phyloP scores from a whole-genome alignment of 2,797 vertebrate species.

The Hapalemur alaotrensis region DNA sequence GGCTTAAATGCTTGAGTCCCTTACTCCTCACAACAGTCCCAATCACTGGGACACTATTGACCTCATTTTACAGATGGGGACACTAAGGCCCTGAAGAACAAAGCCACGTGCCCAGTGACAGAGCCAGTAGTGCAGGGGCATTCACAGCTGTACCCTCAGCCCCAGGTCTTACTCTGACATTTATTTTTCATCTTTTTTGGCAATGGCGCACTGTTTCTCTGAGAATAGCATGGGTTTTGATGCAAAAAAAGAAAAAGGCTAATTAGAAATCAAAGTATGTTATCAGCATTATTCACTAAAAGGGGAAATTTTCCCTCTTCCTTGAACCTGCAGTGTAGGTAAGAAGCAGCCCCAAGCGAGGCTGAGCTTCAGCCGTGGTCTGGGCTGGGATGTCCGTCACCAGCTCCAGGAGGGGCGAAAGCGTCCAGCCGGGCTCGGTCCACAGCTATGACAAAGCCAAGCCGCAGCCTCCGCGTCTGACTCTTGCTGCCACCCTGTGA shows the following conservation, averaged over 20 bases:
- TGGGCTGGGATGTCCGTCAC: background rate
- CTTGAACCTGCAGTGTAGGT: background rate
- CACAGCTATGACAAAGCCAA: background rate
- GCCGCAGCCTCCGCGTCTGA: slow-evolving; percentile 73
- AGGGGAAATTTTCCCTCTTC: background rate
- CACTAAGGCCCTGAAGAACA: background rate
- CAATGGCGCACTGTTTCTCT: background rate
- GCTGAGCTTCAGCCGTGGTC: background rate
- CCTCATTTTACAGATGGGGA: slow-evolving; percentile 22
- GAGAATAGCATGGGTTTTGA: background rate
- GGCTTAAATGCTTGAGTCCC: background rate
- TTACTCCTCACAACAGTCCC: background rate
- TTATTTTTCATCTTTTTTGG: background rate
- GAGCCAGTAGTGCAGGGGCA: background rate
- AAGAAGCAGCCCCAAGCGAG: background rate
- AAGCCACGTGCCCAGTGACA: background rate
- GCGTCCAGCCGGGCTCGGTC: background rate
- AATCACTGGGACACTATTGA: background rate
- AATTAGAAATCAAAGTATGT: slow-evolving; percentile 30
- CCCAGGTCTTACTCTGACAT: background rate
- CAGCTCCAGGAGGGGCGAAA: background rate
- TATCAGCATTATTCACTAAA: background rate
- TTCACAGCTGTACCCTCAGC: background rate
- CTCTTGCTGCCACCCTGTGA: slow-evolving; percentile 90
- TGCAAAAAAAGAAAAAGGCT: background rate